Conservation (phyloP, 23 tunicate species). For the Styela clava region DNA sequence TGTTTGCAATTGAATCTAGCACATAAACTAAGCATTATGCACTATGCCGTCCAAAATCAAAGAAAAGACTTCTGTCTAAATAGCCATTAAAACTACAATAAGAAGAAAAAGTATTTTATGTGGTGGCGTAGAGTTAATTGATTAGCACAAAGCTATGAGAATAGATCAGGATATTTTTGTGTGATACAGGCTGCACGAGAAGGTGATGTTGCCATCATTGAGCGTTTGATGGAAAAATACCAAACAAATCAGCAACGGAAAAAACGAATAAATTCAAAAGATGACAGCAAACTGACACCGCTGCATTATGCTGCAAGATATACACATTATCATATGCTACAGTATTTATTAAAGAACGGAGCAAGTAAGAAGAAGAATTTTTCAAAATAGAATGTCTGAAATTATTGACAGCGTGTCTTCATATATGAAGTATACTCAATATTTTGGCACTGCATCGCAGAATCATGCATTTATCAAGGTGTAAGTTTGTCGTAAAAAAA, state of each 20-base stretch:
- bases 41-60: neutral
- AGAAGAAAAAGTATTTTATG: too few relatives aligned
- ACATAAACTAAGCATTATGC: neutral
- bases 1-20: too few relatives aligned
- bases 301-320: slow-evolving; percentile 92
- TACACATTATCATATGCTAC: slow-evolving; percentile 83
- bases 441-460: too few relatives aligned
- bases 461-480: too few relatives aligned
- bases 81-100: too few relatives aligned
- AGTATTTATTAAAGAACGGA: slow-evolving; percentile 73
- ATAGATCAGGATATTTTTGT: neutral
- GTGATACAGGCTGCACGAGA: slow-evolving; percentile 76
- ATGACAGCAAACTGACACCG: slow-evolving; percentile 79
- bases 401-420: neutral
- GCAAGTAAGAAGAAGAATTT: slow-evolving; percentile 61
- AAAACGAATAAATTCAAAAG: slow-evolving; percentile 69
- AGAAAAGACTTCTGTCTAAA: neutral
- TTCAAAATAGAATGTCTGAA: neutral
- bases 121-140: too few relatives aligned
- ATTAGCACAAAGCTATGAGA: too few relatives aligned
- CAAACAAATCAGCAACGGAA: slow-evolving; percentile 52
- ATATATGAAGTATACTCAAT: neutral
- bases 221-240: slow-evolving; percentile 66
- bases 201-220: slow-evolving; percentile 90
- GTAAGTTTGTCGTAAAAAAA: too few relatives aligned